These are phyloP conservation scores for Copsychus sechellarum DNA, from an alignment of 2,113 vertebrate species.

Conservation along the genomic window DNA sequence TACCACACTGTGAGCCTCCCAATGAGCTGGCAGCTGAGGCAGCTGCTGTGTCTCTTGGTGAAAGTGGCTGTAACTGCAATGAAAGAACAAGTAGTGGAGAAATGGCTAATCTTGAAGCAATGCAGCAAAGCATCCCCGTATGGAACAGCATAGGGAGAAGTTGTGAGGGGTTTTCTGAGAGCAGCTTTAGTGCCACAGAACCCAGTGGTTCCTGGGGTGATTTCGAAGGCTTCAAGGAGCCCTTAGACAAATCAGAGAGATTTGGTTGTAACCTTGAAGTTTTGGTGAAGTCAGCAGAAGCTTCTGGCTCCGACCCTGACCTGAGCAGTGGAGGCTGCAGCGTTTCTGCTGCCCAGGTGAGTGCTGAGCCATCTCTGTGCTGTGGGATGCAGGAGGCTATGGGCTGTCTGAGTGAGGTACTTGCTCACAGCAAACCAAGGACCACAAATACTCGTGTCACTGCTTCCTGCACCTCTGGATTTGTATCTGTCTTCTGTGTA, in stretches of 20 bases:
- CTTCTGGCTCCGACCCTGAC: neutral
- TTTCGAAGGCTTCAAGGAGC: slow-evolving; percentile 68
- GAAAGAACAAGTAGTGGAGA: neutral
- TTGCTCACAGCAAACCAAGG: neutral
- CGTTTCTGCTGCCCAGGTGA: neutral
- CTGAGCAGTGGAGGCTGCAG: rapidly evolving
- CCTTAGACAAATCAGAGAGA: neutral
- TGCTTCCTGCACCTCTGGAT: neutral
- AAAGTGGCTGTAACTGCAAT: neutral
- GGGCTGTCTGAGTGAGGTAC: slow-evolving; percentile 27
- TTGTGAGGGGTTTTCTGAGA: neutral
- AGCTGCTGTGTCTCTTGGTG: neutral
- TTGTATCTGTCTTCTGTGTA: neutral
- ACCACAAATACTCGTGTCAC: neutral
- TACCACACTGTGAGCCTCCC: neutral
- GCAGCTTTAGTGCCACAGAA: neutral
- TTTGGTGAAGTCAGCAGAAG: neutral
- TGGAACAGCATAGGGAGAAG: neutral
- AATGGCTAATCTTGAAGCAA: neutral
- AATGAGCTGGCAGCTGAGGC: neutral
- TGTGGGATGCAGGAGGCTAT: neutral
- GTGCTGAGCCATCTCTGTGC: neutral
- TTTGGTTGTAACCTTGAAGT: neutral
- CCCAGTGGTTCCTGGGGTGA: slow-evolving; percentile 61
- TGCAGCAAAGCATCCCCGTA: neutral